These are phyloP conservation scores for Blera fallax DNA, from an alignment of 2,888 invertebrate genomes.

Conservation along the genomic window DNA sequence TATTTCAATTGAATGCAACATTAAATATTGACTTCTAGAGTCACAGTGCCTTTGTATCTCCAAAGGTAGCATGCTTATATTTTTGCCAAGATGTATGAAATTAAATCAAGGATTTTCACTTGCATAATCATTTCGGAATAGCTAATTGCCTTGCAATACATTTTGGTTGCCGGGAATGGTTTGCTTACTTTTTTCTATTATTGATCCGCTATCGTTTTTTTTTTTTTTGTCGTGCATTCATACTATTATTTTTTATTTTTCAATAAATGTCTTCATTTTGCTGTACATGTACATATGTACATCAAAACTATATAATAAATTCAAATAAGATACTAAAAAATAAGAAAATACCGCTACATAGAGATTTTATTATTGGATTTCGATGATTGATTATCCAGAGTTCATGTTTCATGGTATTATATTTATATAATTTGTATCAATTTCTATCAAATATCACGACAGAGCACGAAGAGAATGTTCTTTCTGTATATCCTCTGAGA, in stretches of 20 bases:
- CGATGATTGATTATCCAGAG: conserved; percentile 22
- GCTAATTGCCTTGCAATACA: neutral
- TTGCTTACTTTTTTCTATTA: neutral
- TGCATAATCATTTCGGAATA: neutral
- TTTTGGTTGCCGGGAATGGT: neutral
- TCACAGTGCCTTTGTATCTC: too few relatives aligned
- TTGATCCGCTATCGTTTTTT: neutral
- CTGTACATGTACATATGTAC: too few relatives aligned
- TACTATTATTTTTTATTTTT: neutral
- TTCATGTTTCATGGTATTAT: conserved; percentile 3
- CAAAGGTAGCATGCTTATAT: too few relatives aligned
- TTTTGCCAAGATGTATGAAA: too few relatives aligned
- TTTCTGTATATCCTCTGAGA: neutral
- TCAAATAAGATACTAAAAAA: neutral
- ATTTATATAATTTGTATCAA: conserved; percentile 1
- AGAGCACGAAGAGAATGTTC: neutral
- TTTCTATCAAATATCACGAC: neutral
- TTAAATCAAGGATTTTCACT: too few relatives aligned
- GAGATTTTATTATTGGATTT: conserved; percentile 33
- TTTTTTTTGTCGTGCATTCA: neutral
- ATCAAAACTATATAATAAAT: neutral
- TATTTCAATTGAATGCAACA: too few relatives aligned
- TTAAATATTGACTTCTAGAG: too few relatives aligned
- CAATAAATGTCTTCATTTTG: conserved; percentile 1
- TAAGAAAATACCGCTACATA: neutral